Conservation (phyloP, 2,797 vertebrate genomes). For the Artibeus lituratus region DNA sequence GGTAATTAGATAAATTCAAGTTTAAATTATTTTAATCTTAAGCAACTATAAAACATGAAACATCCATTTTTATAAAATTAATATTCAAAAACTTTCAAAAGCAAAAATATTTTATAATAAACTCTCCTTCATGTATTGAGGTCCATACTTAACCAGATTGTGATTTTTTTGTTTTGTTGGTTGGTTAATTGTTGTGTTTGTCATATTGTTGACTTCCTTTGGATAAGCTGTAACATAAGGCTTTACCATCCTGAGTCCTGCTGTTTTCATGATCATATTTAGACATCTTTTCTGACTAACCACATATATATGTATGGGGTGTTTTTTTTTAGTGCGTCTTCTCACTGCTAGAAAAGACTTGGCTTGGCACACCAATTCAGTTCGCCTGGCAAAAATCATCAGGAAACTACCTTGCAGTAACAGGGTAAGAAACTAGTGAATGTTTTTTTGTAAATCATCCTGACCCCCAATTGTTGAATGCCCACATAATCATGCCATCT, state of each 20-base stretch:
- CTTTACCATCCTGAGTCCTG: not conserved
- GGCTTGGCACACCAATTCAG: conserved; percentile 86
- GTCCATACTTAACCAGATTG: not conserved
- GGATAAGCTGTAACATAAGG: not conserved
- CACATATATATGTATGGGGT: not conserved
- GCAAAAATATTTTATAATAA: not conserved
- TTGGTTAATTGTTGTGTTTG: not conserved
- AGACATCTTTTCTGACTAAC: not conserved
- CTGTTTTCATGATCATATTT: conserved; percentile 15
- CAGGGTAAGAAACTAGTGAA: conserved; percentile 87
- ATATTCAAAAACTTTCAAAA: not conserved
- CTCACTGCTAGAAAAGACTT: conserved; percentile 88
- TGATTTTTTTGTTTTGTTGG: not conserved
- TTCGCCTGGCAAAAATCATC: conserved; percentile 96
- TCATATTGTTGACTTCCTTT: not conserved
- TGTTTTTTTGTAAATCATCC: not conserved
- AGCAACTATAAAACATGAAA: not conserved
- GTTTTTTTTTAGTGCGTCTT: conserved; percentile 89
- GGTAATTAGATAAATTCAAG: conserved; percentile 7
- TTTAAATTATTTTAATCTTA: conserved; percentile 7
- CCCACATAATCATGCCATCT: not conserved
- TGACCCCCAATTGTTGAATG: not conserved
- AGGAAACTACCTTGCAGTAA: conserved; percentile 94
- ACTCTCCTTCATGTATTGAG: not conserved
- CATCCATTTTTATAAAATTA: conserved; percentile 12